phyloP scores from a whole-genome alignment of 2,888 invertebrate species.

The Aleiodes leptofemur region DNA sequence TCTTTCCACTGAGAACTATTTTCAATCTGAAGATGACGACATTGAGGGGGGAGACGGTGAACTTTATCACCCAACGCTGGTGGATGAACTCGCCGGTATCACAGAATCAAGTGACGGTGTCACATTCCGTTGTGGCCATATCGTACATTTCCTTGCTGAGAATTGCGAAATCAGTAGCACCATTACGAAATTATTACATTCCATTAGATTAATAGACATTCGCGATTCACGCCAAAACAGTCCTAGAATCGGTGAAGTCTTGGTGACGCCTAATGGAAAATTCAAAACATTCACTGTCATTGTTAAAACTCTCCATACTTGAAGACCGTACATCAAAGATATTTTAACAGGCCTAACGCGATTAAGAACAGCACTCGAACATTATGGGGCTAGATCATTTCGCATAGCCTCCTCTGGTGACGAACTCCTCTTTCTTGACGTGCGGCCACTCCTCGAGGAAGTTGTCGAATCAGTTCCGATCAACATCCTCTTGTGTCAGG shows the following conservation, averaged over 20 bases:
- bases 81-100: too few relatives aligned
- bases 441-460: neutral
- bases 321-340: neutral
- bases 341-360: neutral
- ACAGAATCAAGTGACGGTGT: neutral
- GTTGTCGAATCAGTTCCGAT: neutral
- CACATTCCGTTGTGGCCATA: neutral
- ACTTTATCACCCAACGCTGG: too few relatives aligned
- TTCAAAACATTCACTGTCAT: slow-evolving; percentile 8
- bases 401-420: neutral
- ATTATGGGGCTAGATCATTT: neutral
- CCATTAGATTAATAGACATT: neutral
- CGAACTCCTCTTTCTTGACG: neutral
- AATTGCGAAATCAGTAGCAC: neutral
- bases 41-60: too few relatives aligned
- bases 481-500: neutral
- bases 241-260: neutral
- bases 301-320: neutral
- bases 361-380: neutral
- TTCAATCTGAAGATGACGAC: too few relatives aligned
- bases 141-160: neutral
- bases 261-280: slow-evolving; percentile 3
- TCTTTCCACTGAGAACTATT: too few relatives aligned
- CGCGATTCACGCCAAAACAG: neutral
- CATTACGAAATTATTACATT: neutral